These are phyloP conservation scores for Tolmerus cingulatus DNA, from an alignment of 2,888 invertebrate genomes.

Conservation along the genomic window DNA sequence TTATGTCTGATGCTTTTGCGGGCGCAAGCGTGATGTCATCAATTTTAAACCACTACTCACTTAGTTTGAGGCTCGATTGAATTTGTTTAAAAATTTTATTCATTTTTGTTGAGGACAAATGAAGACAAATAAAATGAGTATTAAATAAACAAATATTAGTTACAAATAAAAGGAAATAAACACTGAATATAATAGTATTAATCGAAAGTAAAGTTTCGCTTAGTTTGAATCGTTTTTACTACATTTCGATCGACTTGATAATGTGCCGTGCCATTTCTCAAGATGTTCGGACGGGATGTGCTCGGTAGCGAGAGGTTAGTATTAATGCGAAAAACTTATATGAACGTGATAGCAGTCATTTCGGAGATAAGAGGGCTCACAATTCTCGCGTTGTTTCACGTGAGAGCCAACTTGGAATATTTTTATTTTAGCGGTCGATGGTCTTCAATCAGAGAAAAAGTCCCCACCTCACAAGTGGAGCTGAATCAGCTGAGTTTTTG, in stretches of 20 bases:
- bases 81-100: conserved; percentile 48
- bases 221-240: background rate
- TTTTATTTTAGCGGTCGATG: conserved; percentile 14
- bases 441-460: background rate
- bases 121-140: background rate
- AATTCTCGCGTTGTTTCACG: conserved; percentile 16
- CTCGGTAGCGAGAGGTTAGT: background rate
- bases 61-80: conserved; percentile 50
- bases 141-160: background rate
- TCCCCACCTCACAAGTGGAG: background rate
- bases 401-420: background rate
- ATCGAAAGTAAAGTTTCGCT: background rate
- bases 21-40: background rate
- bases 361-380: background rate
- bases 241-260: conserved; percentile 18
- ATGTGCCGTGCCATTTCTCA: conserved; percentile 1
- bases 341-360: conserved; percentile 15
- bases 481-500: conserved; percentile 23
- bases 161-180: background rate
- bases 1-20: background rate
- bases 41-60: conserved; percentile 45
- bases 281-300: conserved; percentile 20
- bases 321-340: background rate
- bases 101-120: conserved; percentile 33
- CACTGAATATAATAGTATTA: background rate